Evolutionary conservation across 2,888 invertebrate genomes (phyloP).

Genomic region (Halocaridina rubra): DNA sequence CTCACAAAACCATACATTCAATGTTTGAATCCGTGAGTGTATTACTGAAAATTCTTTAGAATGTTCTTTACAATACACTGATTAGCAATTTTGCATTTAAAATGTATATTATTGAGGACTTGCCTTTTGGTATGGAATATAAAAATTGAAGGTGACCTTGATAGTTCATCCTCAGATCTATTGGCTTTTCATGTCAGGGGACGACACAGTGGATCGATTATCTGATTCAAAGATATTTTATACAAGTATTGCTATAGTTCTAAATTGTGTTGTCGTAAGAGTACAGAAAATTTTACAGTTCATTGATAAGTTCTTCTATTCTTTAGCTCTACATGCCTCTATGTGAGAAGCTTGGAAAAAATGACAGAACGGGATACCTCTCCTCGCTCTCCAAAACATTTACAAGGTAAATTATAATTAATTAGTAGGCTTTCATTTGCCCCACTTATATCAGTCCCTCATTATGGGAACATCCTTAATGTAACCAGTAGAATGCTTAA

Average conservation of each 20-base stretch:
- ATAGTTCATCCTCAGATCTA: not conserved
- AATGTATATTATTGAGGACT: not conserved
- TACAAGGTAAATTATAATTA: constrained; percentile 30
- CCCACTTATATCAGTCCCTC: not conserved
- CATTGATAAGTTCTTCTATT: not conserved
- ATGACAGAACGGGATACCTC: constrained; percentile 36
- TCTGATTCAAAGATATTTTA: not conserved
- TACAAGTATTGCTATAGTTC: not conserved
- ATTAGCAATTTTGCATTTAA: too few species aligned
- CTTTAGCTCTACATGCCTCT: constrained; percentile 38
- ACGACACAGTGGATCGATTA: not conserved
- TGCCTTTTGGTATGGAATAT: not conserved
- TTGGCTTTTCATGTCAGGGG: too few species aligned
- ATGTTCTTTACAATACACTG: not conserved
- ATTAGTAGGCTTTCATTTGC: not conserved
- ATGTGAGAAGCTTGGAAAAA: constrained; percentile 44
- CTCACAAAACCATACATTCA: constrained; percentile 13
- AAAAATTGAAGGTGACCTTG: not conserved
- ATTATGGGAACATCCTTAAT: not conserved
- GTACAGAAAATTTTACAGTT: too few species aligned
- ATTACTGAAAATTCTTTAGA: not conserved
- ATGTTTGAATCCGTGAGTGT: constrained; percentile 22
- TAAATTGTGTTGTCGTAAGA: not conserved
- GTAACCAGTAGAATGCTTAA: too few species aligned
- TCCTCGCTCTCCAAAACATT: constrained; percentile 19